Evolutionary conservation across 2,888 invertebrate genomes (phyloP), one percentile per base, ranked within the genome.

Genomic region (Oscheius sp.): DNA sequence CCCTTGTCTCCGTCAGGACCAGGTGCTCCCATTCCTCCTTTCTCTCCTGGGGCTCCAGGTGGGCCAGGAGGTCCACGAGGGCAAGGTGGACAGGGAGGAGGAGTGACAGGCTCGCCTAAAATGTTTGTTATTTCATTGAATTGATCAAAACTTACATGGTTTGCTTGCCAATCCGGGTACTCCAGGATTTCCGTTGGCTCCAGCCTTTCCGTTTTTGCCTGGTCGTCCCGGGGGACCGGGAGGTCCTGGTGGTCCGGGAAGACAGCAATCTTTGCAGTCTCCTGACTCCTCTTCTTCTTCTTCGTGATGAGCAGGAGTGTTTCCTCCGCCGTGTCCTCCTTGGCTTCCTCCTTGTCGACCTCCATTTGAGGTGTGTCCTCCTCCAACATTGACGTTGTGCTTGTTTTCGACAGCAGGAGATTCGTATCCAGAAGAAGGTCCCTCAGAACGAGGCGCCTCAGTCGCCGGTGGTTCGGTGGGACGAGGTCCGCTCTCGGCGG

Each of bases 71-170:
- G 74, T 63, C 80, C 80, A 13, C 72, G 49, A 72, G 79, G 79
- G 52, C 81, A 81, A 41, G 78, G 76, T 53, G 56, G 56, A 69
- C 81, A 81, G 27, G 81, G 81, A 66, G 83, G 83, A 66, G 83
- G 80, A 46, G 80, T 80, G n/a, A 75, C 64, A 13, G 83, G 83
- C 69, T 83, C 81, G 9, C 35, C 35, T 35, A 35, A 35, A 35
- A 35, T 3, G 9, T 35, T 35, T 9, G 35, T 9, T 35, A 3
- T 35, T 35, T 9, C 9, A 9, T 9, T 35, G 35, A 6, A 6
- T 35, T 9, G 3, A 9, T 3, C 9, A 9, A 35, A 35, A 35
- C 35, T 35, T 9, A 68, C 83, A 83, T 41, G 83, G 81, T 25
- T 73, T 66, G 69, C 73, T 76, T 18, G 81, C 79, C 23, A 73